These are phyloP conservation scores for Centropristis striata DNA, from an alignment of 2,113 vertebrate species.

Conservation along the genomic window DNA sequence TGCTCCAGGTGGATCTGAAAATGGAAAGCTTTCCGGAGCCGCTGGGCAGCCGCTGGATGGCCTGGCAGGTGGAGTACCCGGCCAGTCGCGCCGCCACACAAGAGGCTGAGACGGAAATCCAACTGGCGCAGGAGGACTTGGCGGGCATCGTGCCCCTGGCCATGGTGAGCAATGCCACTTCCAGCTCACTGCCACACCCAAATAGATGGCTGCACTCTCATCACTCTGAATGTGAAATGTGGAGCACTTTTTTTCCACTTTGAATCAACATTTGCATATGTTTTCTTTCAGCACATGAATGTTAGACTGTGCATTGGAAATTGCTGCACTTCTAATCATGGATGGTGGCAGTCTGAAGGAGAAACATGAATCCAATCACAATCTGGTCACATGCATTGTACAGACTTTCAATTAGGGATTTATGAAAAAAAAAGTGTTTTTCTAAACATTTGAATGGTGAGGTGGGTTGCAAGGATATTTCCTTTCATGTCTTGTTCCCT, in stretches of 20 bases:
- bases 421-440: background rate
- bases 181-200: constrained; percentile 18
- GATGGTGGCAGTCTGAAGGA: background rate
- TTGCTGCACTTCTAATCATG: constrained; percentile 27
- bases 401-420: background rate
- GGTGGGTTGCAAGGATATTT: background rate
- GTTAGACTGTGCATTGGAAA: constrained; percentile 24
- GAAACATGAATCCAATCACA: constrained; percentile 16
- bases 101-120: constrained; percentile 90
- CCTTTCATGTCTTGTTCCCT: background rate
- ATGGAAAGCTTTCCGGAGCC: constrained; percentile 90
- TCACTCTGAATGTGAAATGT: constrained; percentile 15
- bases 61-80: constrained; percentile 96
- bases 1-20: constrained; percentile 94
- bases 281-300: constrained; percentile 21
- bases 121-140: constrained; percentile 93
- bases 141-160: constrained; percentile 93
- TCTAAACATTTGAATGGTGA: background rate
- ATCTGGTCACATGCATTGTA: background rate
- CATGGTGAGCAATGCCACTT: constrained; percentile 89
- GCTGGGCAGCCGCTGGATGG: constrained; percentile 91
- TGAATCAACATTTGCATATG: constrained; percentile 36
- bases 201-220: constrained; percentile 16
- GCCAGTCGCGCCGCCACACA: constrained; percentile 83
- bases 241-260: constrained; percentile 1